Evolutionary conservation across 2,113 vertebrate genomes (phyloP).

Genomic region (Pipra filicauda): DNA sequence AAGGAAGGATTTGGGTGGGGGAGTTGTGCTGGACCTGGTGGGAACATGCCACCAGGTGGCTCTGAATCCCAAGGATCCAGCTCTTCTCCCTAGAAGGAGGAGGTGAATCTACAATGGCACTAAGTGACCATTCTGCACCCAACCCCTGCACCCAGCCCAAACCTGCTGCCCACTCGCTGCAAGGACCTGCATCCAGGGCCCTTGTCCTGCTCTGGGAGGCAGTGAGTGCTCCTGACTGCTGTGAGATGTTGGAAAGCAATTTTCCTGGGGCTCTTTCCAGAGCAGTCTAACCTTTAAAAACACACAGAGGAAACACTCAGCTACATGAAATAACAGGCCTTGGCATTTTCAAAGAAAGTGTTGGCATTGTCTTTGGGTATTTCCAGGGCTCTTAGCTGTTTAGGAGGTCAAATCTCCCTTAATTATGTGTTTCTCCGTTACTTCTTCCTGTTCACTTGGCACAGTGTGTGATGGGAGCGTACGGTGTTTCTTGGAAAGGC

Average conservation of each 20-base stretch:
- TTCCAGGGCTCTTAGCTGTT: constrained; percentile 38
- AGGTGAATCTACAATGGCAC: not conserved
- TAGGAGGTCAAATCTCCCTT: constrained; percentile 17
- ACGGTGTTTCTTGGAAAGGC: constrained; percentile 27
- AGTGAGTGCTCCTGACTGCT: not conserved
- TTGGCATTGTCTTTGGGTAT: constrained; percentile 15
- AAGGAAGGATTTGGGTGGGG: not conserved
- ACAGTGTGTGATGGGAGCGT: fast-evolving
- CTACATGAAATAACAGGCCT: constrained; percentile 31
- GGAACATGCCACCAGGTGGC: constrained; percentile 50
- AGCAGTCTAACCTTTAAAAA: constrained; percentile 38
- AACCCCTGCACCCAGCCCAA: fast-evolving
- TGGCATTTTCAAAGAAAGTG: constrained; percentile 47
- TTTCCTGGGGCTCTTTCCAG: not conserved
- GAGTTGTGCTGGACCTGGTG: not conserved
- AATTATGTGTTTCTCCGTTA: constrained; percentile 1
- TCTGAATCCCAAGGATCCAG: constrained; percentile 28
- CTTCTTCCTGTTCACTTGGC: constrained; percentile 37
- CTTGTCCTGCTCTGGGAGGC: not conserved
- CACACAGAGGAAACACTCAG: not conserved
- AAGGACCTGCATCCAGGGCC: not conserved
- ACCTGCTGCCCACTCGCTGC: not conserved
- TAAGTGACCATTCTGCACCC: not conserved
- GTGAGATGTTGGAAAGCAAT: not conserved
- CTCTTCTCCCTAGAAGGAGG: not conserved